These are phyloP conservation scores for Branchinecta lynchi DNA, from an alignment of 1,140 invertebrate genomes.

Conservation along the genomic window DNA sequence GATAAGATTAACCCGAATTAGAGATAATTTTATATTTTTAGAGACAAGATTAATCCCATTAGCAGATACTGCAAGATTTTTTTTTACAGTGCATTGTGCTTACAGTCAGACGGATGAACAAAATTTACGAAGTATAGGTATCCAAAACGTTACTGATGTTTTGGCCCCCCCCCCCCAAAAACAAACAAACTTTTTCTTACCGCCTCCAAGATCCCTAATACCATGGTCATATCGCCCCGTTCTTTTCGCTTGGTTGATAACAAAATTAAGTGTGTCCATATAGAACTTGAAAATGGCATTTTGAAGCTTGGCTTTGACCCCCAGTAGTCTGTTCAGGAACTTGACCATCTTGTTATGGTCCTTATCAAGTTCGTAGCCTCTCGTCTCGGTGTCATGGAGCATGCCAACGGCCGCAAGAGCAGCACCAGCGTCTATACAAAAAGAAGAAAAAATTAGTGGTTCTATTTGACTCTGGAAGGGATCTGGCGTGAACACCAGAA, in stretches of 20 bases:
- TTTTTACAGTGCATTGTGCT: no score
- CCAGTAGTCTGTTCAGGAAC: constrained; percentile 93
- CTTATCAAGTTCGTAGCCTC: constrained; percentile 68
- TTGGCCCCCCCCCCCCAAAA: not conserved
- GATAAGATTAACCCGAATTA: no score
- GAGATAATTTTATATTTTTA: no score
- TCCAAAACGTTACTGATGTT: no score
- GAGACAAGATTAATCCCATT: no score
- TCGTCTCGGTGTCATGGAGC: constrained; percentile 63
- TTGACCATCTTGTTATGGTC: constrained; percentile 97
- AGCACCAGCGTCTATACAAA: constrained; percentile 52
- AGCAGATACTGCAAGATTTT: no score
- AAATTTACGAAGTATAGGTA: no score
- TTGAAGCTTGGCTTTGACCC: constrained; percentile 90
- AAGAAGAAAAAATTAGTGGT: constrained; percentile 18
- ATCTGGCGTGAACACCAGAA: no score
- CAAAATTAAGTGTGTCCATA: constrained; percentile 76
- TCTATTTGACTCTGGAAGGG: not conserved
- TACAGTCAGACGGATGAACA: no score
- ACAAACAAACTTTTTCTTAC: not conserved
- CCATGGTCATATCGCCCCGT: constrained; percentile 24
- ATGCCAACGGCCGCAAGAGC: constrained; percentile 85
- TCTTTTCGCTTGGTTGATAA: constrained; percentile 65
- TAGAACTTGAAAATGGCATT: constrained; percentile 96
- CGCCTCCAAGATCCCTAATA: constrained; percentile 10